phyloP scores from a whole-genome alignment of 2,888 invertebrate genomes.

The Strigamia crassipes region DNA sequence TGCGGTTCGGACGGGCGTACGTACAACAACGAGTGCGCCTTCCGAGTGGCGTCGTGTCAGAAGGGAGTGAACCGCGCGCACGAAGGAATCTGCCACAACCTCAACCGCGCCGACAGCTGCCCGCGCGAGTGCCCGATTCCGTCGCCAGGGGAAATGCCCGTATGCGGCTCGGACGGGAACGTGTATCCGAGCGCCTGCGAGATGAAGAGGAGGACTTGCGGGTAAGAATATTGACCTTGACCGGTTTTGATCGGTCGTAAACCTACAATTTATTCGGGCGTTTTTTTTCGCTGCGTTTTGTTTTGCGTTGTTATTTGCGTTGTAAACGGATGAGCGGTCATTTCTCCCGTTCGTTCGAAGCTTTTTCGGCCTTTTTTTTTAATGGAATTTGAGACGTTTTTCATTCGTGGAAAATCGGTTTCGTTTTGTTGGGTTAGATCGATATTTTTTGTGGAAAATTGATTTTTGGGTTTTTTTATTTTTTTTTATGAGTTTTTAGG shows the following conservation, averaged over 20 bases:
- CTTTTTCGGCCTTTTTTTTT: too few species aligned
- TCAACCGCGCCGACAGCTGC: conserved; percentile 69
- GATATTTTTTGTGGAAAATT: too few species aligned
- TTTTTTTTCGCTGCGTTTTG: not conserved
- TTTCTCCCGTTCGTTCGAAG: too few species aligned
- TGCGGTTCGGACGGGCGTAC: conserved; percentile 48
- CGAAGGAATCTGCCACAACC: conserved; percentile 80
- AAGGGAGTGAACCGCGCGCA: conserved; percentile 86
- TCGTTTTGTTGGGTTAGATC: too few species aligned
- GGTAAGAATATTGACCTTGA: conserved; percentile 64
- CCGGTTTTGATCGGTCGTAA: not conserved
- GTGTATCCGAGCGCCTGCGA: conserved; percentile 92
- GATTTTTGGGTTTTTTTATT: too few species aligned
- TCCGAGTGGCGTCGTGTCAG: conserved; percentile 92
- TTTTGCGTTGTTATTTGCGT: not conserved
- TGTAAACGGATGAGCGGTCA: too few species aligned
- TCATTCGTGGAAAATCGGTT: not conserved
- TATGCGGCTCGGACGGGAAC: conserved; percentile 89
- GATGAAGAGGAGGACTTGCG: conserved; percentile 89
- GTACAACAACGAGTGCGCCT: conserved; percentile 72
- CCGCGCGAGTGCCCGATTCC: conserved; percentile 63
- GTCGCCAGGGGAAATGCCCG: conserved; percentile 67
- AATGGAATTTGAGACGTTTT: too few species aligned
- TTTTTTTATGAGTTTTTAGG: too few species aligned
- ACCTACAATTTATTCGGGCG: not conserved